Evolutionary conservation across 2,888 invertebrate species (phyloP), one percentile per base, ranked within the genome.

Genomic region (Athalia cordata): DNA sequence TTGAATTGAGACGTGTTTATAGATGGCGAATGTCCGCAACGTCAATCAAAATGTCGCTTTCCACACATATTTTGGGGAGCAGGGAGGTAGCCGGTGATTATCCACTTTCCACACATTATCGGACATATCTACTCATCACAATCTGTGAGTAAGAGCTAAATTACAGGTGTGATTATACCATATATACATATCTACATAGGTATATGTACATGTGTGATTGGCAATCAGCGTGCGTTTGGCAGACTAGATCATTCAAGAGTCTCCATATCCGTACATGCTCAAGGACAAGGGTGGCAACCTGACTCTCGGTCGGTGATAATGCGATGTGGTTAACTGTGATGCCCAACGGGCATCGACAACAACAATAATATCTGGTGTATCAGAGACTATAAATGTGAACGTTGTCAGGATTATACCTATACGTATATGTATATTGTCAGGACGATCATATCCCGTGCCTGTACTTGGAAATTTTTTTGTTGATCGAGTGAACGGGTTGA

Each of bases 211-310:
- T 29, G 29, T 29, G 29, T 74, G 74, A 78, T 62, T 74, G 74
- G 74, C 64, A 78, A 75, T 78, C 78, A 45, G 78, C 29, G 49
- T 78, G 78, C 62, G 78, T 74, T 43, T 78, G 78, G 64, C 78
- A 74, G 78, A 50, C 50, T 61, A 62, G 52, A 68, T 78, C 65
- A 62, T 78, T 78, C 78, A 55, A 64, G 74, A 72, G 74, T 78
- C 78, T 72, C 59, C 13, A 72, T 72, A 72, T 72, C 72, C 45
- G 72, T 57, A 4, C n/a, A 47, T 11, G 55, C 11, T 11, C 15
- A 7, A 47, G 9, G 72, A 72, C 72, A 72, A 72, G 72, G 47
- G 47, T 47, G 57, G 72, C 57, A 59, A 45, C 57, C 5, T n/a
- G 13, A 45, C n/a, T 13, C 52, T 29, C 13, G 15, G 9, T 29